Percentiles rank a stretch among this genome's conserved stretches.
Conservation (phyloP, 1,140 invertebrate species). For the Cephus cinctus region DNA sequence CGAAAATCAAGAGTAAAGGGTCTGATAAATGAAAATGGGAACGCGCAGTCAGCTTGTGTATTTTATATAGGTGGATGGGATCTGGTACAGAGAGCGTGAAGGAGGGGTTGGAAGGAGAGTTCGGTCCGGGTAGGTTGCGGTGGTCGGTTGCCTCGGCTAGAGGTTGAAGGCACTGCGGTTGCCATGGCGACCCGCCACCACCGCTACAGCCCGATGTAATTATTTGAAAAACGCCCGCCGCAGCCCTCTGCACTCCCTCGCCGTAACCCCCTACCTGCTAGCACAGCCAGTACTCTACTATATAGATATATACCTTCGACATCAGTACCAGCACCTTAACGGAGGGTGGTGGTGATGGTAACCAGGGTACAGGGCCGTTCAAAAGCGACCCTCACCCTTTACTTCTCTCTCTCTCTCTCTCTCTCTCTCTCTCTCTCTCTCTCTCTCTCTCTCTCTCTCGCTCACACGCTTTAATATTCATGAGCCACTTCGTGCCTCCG, state of each 20-base stretch:
- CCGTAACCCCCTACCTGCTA: no score
- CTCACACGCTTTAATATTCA: no score
- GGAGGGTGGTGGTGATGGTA: constrained; percentile 19
- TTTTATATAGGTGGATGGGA: no score
- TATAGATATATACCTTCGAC: no score
- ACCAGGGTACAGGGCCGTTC: constrained; percentile 40
- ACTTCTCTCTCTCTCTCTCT: no score
- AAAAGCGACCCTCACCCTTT: constrained; percentile 43
- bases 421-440: no score
- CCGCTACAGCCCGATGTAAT: constrained; percentile 50
- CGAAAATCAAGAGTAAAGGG: neutral
- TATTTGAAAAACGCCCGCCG: constrained; percentile 55
- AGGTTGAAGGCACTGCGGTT: neutral
- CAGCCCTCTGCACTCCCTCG: constrained; percentile 24
- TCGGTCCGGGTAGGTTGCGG: constrained; percentile 11
- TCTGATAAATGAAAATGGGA: constrained; percentile 15
- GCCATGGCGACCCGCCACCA: neutral
- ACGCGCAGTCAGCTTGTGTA: constrained; percentile 26
- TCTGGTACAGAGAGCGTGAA: no score
- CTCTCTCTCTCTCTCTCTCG: no score
- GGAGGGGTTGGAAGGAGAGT: no score
- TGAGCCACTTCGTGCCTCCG: no score
- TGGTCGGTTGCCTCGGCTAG: no score
- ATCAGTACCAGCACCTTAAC: constrained; percentile 18
- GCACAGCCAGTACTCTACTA: no score